Percentiles rank a stretch among this genome's conserved stretches.
Evolutionary conservation across 2,888 invertebrate species (phyloP).

Genomic region (Mythimna albipuncta): DNA sequence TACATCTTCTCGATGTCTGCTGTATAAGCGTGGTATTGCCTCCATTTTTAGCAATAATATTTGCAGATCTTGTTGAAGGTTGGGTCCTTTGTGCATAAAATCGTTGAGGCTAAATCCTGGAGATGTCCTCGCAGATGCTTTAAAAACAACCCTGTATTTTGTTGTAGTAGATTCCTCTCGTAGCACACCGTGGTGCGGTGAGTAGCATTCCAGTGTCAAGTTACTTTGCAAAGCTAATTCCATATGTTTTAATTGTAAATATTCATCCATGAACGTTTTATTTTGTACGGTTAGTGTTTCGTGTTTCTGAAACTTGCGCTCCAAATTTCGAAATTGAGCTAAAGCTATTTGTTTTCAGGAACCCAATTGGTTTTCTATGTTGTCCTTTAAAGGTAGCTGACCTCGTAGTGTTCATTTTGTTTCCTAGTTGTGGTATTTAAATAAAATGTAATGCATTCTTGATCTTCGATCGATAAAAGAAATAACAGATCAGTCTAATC

Average conservation of each 20-base stretch:
- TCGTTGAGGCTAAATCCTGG: neutral
- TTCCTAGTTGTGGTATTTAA: too few relatives aligned
- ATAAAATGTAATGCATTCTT: too few relatives aligned
- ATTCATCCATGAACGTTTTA: neutral
- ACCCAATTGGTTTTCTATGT: too few relatives aligned
- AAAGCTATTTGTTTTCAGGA: too few relatives aligned
- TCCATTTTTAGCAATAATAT: neutral
- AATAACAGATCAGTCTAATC: too few relatives aligned
- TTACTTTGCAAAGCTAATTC: neutral
- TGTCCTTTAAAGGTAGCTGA: too few relatives aligned
- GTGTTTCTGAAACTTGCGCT: too few relatives aligned
- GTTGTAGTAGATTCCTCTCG: neutral
- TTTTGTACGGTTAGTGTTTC: too few relatives aligned
- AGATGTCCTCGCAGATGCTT: too few relatives aligned
- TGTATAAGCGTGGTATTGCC: neutral
- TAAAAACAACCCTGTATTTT: neutral
- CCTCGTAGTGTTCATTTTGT: too few relatives aligned
- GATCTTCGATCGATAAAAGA: too few relatives aligned
- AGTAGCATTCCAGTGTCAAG: neutral
- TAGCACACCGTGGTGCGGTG: neutral
- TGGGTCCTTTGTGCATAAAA: neutral
- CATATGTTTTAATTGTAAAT: neutral
- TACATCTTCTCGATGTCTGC: neutral
- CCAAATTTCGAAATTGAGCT: too few relatives aligned
- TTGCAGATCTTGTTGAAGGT: neutral